Evolutionary conservation across 2,113 vertebrate species (phyloP), one percentile per base, ranked within the genome.

Genomic region (Sapayoa aenigma): DNA sequence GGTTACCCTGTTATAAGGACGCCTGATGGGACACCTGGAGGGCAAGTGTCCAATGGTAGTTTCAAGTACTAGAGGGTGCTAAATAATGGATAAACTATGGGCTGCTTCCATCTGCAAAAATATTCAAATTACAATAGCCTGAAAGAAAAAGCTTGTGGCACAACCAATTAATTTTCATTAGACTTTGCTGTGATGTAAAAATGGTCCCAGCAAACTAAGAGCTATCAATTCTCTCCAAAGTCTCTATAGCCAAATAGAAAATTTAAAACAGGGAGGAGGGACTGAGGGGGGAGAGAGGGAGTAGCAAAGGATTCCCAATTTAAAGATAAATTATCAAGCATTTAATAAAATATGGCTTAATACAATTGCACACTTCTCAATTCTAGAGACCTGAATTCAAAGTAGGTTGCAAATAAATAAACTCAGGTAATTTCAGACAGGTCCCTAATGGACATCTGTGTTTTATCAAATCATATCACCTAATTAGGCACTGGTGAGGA

Each of bases 111-210:
- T 63, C 76, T 92, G 86, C 52, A 90, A 94, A 95, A 91, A 79
- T 59, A 89, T 17, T 35, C 50, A 87, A 78, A 92, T 52, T 67
- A 37, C 69, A 77, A 46, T 33, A 77, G 46, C 11, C 66, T 80
- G 59, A 78, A 96, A 89, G 60, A 37, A 33, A 90, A 87, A 76
- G 56, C 30, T 84, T 92, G 39, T 6, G 3, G 28, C 1, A 5
- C 22, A 84, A 90, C 4, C 55, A 72, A 84, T 93, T 95, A 63
- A 67, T 94, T 95, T 96, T 90, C 83, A 84, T 95, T 90, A 91
- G 47, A 55, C 11, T 75, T 89, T 68, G 30, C 59, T 83, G 28
- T 58, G 63, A 84, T 68, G 53, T 27, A 80, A 82, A 75, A 76
- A 20, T 35, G 19, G n/a, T 59, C 42, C 49, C 46, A 92, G 55